Percentiles rank a stretch among this genome's conserved stretches.
Evolutionary conservation across 2,797 vertebrate genomes (phyloP).

Genomic region (Melanotaenia nigrans): DNA sequence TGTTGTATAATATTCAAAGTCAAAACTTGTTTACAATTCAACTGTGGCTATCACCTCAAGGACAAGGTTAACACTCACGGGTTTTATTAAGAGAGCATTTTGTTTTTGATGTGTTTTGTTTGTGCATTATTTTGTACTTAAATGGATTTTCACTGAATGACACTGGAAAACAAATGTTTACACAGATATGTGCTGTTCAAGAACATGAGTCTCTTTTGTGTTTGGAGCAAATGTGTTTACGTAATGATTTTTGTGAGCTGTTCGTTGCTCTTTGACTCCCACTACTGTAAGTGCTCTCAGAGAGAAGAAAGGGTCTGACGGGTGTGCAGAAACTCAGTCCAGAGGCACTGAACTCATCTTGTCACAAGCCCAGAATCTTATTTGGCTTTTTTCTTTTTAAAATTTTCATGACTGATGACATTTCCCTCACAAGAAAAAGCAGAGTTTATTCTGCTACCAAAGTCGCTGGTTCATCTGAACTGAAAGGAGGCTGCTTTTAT

Average conservation of each 20-base stretch:
- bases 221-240: conserved; percentile 37
- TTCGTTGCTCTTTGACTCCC: conserved; percentile 32
- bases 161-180: conserved; percentile 50
- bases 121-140: conserved; percentile 27
- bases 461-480: conserved; percentile 37
- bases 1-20: conserved; percentile 71
- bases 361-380: conserved; percentile 30
- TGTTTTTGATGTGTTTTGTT: conserved; percentile 23
- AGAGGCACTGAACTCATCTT: conserved; percentile 36
- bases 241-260: conserved; percentile 16
- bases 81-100: conserved; percentile 44
- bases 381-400: conserved; percentile 3
- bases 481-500: conserved; percentile 48
- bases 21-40: conserved; percentile 80
- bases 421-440: conserved; percentile 50
- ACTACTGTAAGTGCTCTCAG: conserved; percentile 35
- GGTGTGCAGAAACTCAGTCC: conserved; percentile 41
- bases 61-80: conserved; percentile 50
- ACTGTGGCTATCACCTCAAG: conserved; percentile 60
- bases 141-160: conserved; percentile 21
- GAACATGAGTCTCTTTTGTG: conserved; percentile 39
- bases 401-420: conserved; percentile 32
- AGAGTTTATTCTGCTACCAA: conserved; percentile 44
- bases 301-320: conserved; percentile 32
- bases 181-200: conserved; percentile 33